Base-by-base conservation (phyloP, 2,797 vertebrate genomes). In the Calcarius lapponicus region DNA sequence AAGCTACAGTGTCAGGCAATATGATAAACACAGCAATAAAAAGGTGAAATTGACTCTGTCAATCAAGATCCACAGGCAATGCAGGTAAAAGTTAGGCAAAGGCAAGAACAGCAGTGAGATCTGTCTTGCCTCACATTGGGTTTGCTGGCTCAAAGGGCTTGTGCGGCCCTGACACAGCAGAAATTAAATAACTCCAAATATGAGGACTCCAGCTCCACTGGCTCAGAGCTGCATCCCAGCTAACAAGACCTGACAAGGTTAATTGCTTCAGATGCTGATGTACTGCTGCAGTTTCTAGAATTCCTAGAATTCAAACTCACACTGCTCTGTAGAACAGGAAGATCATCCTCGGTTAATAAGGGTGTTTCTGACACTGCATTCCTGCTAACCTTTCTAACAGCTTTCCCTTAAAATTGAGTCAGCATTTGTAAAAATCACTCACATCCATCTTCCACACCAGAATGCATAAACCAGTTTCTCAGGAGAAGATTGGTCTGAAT, bases 181-280 rank as follows among this genome's bases (percentile, higher is more conserved):
- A 87, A 89, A 73, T 74, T 18, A 50, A 86, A 6, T 9, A 80
- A 72, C 47, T 90, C 56, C 22, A 3, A 75, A 81, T 4, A 47
- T 22, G 40, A 71, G 7, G 47, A 80, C 57, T 60, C 38, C 34
- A 62, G 66, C 58, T 79, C 66, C 29, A 42, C 10, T 36, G 88
- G 43, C 51, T 58, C 40, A 70, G 65, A n/a, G 62, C 34, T 47
- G 58, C 57, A 75, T 42, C 78, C 74, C 92, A 82, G 48, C 42
- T 84, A 90, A 93, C 36, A 24, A 66, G 71, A 51, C 21, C 36
- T 84, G 93, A 89, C 84, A 87, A 93, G 75, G 64, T 79, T 84
- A 87, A 87, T 66, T 71, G 61, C n/a, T 79, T 80, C 64, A 76
- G 80, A 76, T 26, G 83, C 22, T 51, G 51, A 73, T 64, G 69